Percentiles rank a stretch among this genome's conserved stretches.
Evolutionary conservation across 1,140 invertebrate species (phyloP).

Genomic region (Bombus fervidus): DNA sequence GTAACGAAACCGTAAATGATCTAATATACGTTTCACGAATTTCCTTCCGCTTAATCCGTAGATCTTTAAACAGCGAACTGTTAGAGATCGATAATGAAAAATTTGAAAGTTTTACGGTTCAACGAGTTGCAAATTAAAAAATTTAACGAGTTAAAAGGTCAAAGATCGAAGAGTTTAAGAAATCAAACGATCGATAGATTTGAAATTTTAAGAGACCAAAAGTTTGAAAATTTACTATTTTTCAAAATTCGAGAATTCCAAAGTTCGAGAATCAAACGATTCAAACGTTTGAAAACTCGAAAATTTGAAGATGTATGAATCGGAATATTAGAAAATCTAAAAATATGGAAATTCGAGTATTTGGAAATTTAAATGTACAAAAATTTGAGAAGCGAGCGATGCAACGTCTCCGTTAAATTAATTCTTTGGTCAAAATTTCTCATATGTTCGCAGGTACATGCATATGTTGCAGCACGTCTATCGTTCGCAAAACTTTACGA

Average conservation of each 20-base stretch:
- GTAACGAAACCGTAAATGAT: not conserved
- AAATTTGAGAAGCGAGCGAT: not conserved
- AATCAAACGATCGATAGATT: not conserved
- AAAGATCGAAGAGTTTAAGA: not conserved
- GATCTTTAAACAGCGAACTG: not conserved
- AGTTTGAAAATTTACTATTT: not conserved
- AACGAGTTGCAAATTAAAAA: not conserved
- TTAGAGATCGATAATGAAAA: not conserved
- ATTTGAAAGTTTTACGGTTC: not conserved
- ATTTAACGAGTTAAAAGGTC: not conserved
- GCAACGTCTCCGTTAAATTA: too few species aligned
- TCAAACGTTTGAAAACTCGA: not conserved
- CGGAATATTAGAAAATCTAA: not conserved
- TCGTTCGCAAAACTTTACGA: constrained; percentile 94
- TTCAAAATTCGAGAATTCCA: not conserved
- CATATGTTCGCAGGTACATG: constrained; percentile 86
- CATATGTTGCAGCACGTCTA: constrained; percentile 97
- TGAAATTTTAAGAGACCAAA: not conserved
- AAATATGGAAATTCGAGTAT: not conserved
- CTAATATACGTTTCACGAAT: not conserved
- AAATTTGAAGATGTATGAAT: not conserved
- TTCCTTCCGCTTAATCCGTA: not conserved
- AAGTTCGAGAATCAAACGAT: not conserved
- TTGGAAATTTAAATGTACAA: too few species aligned
- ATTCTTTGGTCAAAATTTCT: not conserved